Conservation (phyloP, 2,888 invertebrate genomes). For the Eristalis pertinax region DNA sequence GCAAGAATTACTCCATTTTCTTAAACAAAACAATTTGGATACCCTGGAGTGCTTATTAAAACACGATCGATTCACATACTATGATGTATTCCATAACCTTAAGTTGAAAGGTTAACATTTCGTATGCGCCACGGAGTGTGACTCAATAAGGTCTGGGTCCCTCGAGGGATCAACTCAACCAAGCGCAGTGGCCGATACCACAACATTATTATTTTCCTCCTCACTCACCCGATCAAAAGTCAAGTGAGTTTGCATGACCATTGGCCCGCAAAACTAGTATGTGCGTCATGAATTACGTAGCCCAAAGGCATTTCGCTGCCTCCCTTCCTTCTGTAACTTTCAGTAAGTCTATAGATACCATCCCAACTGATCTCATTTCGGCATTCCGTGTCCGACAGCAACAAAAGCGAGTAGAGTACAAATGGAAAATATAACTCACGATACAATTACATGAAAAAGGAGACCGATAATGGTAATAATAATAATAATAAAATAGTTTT, state of each 20-base stretch:
- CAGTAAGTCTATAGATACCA: no score
- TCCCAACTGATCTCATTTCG: slow-evolving; percentile 26
- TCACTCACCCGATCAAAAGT: background rate
- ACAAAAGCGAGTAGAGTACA: slow-evolving; percentile 29
- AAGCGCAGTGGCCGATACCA: slow-evolving; percentile 42
- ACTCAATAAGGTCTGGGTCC: slow-evolving; percentile 50
- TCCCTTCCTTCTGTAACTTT: no score
- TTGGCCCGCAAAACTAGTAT: no score
- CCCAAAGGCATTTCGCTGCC: no score
- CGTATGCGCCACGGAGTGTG: slow-evolving; percentile 56
- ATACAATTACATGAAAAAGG: slow-evolving; percentile 37
- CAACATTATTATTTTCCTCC: slow-evolving; percentile 52
- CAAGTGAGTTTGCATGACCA: no score
- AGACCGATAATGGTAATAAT: slow-evolving; percentile 57
- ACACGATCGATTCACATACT: no score
- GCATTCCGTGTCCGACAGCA: slow-evolving; percentile 7
- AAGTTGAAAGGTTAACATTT: slow-evolving; percentile 50
- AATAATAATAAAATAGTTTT: slow-evolving; percentile 57
- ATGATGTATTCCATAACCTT: background rate
- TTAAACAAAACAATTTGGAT: no score
- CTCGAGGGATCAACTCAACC: slow-evolving; percentile 16
- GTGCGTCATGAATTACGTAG: no score
- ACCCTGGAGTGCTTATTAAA: no score
- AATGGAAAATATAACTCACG: slow-evolving; percentile 45
- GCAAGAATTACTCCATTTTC: no score